Evolutionary conservation across 2,113 vertebrate genomes (phyloP), one percentile per base, ranked within the genome.

Genomic region (Oreochromis aureus): DNA sequence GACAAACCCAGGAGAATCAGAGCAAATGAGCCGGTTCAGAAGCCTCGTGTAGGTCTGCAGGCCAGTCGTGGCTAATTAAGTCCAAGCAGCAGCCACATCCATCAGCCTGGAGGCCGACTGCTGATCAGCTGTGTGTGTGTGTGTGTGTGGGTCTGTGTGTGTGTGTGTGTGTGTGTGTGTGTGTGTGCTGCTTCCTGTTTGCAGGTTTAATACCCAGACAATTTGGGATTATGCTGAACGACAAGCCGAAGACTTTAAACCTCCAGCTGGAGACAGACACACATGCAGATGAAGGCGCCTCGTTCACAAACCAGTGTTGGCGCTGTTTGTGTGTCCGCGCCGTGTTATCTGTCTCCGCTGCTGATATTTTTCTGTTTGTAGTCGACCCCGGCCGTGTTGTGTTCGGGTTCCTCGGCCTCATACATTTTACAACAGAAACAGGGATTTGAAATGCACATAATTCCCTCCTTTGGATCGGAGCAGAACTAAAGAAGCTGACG

Each of bases 371-470:
- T 32, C 71, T 82, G 54, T 83, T 6, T 41, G 81, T 32, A 15
- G 48, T 55, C 39, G 36, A 53, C 58, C 66, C 41, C 7, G 36
- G 73, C 88, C 83, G 15, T 41, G 89, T 51, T 86, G 89, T 27
- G 81, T 76, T 85, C 81, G 46, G 87, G 81, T 82, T 82, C 86
- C 55, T 89, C 41, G 44, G 51, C 41, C 59, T 86, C 89, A 86
- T 88, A 22, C 83, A 88, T 92, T 88, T 89, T 87, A 69, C 83
- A 89, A 53, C 84, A 90, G 79, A 66, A 78, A 48, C 86, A 81
- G 78, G 82, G 87, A 87, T 91, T 82, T 91, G 16, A 92, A 41
- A 90, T 87, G 89, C 91, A 91, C 88, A 90, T 90, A 87, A 91
- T 90, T 91, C 86, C 76, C 79, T 84, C 76, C 24, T 86, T 80